Percentiles rank a stretch among this genome's conserved stretches.
Conservation (phyloP, 53 echinoderm and acorn worm species). For the Mesocentrotus franciscanus region DNA sequence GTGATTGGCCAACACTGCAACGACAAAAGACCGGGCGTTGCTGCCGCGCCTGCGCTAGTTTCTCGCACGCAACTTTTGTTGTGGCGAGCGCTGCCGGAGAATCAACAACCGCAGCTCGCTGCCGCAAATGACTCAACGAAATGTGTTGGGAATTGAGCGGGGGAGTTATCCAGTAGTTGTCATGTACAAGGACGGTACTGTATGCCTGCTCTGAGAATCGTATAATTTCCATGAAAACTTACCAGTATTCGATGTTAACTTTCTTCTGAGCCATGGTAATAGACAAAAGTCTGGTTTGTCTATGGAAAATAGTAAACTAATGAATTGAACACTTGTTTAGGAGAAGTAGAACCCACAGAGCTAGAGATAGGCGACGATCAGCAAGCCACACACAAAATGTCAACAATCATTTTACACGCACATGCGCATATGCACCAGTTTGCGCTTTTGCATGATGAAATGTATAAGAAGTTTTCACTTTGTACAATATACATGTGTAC, state of each 20-base stretch:
- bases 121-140: conserved; percentile 32
- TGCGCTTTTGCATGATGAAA: too few relatives aligned
- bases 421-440: background rate
- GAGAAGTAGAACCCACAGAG: too few relatives aligned
- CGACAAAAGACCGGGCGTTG: conserved; percentile 69
- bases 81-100: conserved; percentile 59
- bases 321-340: background rate
- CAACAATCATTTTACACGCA: background rate
- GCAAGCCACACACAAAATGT: background rate
- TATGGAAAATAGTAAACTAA: background rate
- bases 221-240: background rate
- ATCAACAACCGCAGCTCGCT: conserved; percentile 59
- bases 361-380: background rate
- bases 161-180: background rate
- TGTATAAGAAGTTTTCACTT: too few relatives aligned
- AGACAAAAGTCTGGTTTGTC: background rate
- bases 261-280: conserved; percentile 32
- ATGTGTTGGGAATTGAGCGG: background rate
- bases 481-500: too few relatives aligned
- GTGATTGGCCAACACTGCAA: conserved; percentile 66
- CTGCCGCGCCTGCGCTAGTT: conserved; percentile 68
- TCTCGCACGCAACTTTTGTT: conserved; percentile 66
- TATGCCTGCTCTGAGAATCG: background rate
- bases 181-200: background rate
- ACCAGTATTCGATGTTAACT: conserved; percentile 62